Conservation (phyloP, 2,888 invertebrate species). For the Abrostola triplasia region DNA sequence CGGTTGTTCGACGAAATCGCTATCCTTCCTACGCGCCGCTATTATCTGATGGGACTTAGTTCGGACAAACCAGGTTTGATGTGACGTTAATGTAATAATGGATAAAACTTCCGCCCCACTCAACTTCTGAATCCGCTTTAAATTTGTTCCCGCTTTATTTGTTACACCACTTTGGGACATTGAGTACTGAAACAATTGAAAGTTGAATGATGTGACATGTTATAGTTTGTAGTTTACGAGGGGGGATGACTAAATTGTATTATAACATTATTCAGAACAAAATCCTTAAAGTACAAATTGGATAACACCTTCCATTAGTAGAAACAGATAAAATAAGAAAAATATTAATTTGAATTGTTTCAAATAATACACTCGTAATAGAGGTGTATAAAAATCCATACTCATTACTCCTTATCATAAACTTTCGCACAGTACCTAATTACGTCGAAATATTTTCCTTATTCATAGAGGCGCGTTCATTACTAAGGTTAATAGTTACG, state of each 20-base stretch:
- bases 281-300: no score
- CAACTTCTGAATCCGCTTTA: conserved; percentile 55
- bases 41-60: conserved; percentile 79
- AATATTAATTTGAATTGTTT: no score
- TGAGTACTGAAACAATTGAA: conserved; percentile 32
- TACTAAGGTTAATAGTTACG: conserved; percentile 35
- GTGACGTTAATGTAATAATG: conserved; percentile 73
- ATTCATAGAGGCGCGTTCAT: conserved; percentile 26
- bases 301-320: no score
- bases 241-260: conserved; percentile 18
- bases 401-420: conserved; percentile 9
- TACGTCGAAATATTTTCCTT: conserved; percentile 15
- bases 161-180: conserved; percentile 48
- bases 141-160: conserved; percentile 57
- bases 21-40: conserved; percentile 82
- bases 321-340: no score
- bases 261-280: background rate
- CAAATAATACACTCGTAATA: background rate
- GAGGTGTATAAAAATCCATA: conserved; percentile 9
- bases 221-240: conserved; percentile 28
- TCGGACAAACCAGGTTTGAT: conserved; percentile 73
- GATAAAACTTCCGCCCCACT: conserved; percentile 69
- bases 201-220: conserved; percentile 34
- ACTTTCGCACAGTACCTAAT: background rate
- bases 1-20: conserved; percentile 85